Evolutionary conservation across 1,140 invertebrate genomes (phyloP).

Genomic region (Colletes latitarsis): DNA sequence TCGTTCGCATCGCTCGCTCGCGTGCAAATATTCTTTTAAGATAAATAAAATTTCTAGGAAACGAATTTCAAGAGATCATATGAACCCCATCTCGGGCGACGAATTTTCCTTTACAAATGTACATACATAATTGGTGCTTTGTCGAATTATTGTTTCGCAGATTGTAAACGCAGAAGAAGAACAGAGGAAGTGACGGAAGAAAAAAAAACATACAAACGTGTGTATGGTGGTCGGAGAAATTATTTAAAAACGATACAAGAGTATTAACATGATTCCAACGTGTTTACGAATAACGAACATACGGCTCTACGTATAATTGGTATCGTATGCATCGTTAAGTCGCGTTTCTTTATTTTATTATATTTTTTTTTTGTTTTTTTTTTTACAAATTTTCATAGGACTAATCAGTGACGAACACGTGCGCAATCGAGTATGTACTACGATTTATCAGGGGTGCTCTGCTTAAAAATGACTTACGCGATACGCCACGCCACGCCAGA

Average conservation of each 20-base stretch:
- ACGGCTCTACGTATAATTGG: too few relatives aligned
- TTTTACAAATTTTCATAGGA: neutral
- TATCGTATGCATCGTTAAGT: neutral
- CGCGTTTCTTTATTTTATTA: neutral
- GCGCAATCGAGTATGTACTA: neutral
- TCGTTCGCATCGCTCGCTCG: neutral
- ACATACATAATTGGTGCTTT: constrained; percentile 19
- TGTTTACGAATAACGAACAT: too few relatives aligned
- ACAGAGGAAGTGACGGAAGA: neutral
- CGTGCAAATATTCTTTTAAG: neutral
- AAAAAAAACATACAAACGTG: neutral
- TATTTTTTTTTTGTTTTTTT: neutral
- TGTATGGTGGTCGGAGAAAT: too few relatives aligned
- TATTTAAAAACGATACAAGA: neutral
- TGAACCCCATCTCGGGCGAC: constrained; percentile 5
- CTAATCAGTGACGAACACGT: neutral
- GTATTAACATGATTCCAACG: constrained; percentile 14
- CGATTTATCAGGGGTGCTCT: neutral
- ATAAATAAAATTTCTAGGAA: constrained; percentile 27
- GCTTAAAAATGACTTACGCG: neutral
- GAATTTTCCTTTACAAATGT: constrained; percentile 21
- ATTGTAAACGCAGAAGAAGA: neutral
- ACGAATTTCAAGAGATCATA: constrained; percentile 40
- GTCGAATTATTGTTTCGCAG: neutral
- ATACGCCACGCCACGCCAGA: neutral